phyloP scores from a whole-genome alignment of 2,888 invertebrate genomes.

The Slavum lentiscoides region DNA sequence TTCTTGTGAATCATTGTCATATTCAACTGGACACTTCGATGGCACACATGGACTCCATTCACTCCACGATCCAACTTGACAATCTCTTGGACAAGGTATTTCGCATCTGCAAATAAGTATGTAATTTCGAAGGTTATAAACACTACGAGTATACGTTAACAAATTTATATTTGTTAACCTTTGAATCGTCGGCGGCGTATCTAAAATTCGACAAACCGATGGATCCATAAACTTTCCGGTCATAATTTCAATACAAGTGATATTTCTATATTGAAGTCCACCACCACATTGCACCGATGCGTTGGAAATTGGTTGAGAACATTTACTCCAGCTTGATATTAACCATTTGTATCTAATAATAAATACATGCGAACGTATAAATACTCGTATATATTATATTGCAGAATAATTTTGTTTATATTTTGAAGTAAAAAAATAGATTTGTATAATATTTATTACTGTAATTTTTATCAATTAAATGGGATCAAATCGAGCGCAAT shows the following conservation, averaged over 20 bases:
- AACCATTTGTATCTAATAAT: slow-evolving; percentile 61
- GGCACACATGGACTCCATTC: slow-evolving; percentile 69
- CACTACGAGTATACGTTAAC: background rate
- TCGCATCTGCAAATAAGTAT: slow-evolving; percentile 58
- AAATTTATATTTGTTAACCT: slow-evolving; percentile 57
- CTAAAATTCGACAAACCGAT: slow-evolving; percentile 63
- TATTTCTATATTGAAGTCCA: slow-evolving; percentile 65
- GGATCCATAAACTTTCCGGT: slow-evolving; percentile 63
- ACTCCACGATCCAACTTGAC: slow-evolving; percentile 67
- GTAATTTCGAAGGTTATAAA: background rate
- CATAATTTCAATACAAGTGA: slow-evolving; percentile 63
- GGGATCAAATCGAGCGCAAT: too few species aligned
- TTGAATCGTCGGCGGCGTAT: slow-evolving; percentile 64
- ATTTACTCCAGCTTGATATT: slow-evolving; percentile 65
- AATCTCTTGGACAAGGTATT: slow-evolving; percentile 68
- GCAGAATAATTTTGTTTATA: background rate
- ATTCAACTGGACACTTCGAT: slow-evolving; percentile 57
- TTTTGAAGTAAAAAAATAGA: background rate
- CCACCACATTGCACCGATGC: slow-evolving; percentile 65
- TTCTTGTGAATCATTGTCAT: slow-evolving; percentile 13
- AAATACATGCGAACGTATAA: background rate
- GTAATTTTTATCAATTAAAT: background rate
- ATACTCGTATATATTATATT: background rate
- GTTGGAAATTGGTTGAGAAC: slow-evolving; percentile 63
- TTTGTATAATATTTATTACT: background rate